Evolutionary conservation across 2,113 vertebrate genomes (phyloP).

Genomic region (Chaetops frenatus): DNA sequence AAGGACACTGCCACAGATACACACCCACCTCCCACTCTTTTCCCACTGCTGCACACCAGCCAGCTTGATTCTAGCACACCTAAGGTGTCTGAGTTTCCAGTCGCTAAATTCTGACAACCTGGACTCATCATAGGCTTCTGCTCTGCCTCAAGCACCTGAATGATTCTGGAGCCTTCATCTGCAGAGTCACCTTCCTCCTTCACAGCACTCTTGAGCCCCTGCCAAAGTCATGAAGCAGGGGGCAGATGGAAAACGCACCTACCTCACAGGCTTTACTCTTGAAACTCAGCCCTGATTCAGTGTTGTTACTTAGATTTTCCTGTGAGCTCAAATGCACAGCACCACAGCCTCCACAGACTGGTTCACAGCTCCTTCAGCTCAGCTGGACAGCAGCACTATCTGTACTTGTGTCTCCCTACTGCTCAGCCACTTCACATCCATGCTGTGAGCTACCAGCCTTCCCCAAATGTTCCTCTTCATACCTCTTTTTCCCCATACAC

Average conservation of each 20-base stretch:
- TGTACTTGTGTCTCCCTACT: background rate
- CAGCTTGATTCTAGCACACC: background rate
- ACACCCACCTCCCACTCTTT: background rate
- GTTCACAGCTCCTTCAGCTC: background rate
- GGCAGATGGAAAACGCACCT: background rate
- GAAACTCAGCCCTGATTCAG: background rate
- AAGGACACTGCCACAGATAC: background rate
- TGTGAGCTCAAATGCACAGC: background rate
- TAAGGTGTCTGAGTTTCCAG: background rate
- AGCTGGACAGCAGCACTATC: background rate
- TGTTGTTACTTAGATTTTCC: background rate
- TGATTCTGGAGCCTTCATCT: background rate
- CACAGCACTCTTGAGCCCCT: background rate
- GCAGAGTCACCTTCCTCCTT: background rate
- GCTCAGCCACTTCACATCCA: background rate
- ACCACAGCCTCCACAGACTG: background rate
- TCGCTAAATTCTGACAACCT: background rate
- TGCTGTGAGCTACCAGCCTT: background rate
- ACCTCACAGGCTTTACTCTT: background rate
- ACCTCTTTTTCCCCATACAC: background rate
- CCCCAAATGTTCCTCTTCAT: background rate
- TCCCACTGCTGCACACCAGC: background rate
- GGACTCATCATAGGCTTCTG: background rate
- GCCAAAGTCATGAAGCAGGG: background rate
- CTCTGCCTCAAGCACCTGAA: conserved; percentile 25